Percentiles rank a stretch among this genome's conserved stretches.
Evolutionary conservation across 1,140 invertebrate genomes (phyloP).

Genomic region (Streblospio benedicti): DNA sequence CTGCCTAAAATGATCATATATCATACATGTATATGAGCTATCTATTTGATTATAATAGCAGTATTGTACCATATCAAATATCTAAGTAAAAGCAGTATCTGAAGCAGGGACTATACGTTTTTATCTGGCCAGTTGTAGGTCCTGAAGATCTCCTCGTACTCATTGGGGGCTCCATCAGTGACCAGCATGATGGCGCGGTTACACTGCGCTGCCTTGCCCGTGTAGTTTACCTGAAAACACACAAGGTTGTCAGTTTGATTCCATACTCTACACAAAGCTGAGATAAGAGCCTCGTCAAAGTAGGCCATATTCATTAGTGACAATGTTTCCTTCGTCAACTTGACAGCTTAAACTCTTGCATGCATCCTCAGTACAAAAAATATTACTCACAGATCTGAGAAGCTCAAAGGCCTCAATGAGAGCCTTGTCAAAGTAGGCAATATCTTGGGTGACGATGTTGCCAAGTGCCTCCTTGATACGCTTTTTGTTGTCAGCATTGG

Average conservation of each 20-base stretch:
- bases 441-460: conserved; percentile 70
- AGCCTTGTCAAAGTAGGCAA: conserved; percentile 89
- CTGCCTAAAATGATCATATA: too few species aligned
- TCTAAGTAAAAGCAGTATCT: neutral
- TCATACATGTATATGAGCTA: too few species aligned
- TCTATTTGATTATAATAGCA: too few species aligned
- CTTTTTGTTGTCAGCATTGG: conserved; percentile 76
- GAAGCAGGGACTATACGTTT: neutral
- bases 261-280: neutral
- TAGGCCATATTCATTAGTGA: too few species aligned
- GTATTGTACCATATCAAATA: too few species aligned
- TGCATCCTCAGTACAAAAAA: neutral
- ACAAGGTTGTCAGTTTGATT: neutral
- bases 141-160: conserved; percentile 82
- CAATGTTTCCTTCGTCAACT: neutral
- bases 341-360: neutral
- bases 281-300: too few species aligned
- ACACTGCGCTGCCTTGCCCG: conserved; percentile 69
- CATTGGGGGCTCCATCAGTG: conserved; percentile 92
- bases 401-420: conserved; percentile 82
- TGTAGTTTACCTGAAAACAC: conserved; percentile 21
- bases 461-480: conserved; percentile 68
- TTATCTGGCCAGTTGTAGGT: conserved; percentile 61
- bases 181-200: conserved; percentile 98
- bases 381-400: conserved; percentile 57